Percentiles rank a stretch among this genome's conserved stretches.
These are phyloP conservation scores for Erinaceus europaeus DNA, from an alignment of 2,113 vertebrate genomes.

Conservation along the genomic window DNA sequence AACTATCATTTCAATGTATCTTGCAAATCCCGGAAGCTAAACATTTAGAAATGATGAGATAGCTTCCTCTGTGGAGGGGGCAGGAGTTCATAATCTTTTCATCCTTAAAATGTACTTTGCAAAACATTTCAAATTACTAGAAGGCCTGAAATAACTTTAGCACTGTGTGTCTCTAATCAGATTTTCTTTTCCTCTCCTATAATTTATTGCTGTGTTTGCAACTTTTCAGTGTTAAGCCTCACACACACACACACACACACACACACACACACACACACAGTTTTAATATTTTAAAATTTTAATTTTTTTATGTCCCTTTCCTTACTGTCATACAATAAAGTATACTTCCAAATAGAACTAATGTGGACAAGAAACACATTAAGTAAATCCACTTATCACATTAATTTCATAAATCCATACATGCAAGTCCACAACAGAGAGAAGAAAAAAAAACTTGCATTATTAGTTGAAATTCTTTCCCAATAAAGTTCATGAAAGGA, in stretches of 20 bases:
- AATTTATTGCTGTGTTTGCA: background rate
- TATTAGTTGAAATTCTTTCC: background rate
- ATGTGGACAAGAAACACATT: background rate
- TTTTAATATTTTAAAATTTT: no score
- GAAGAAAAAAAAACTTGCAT: background rate
- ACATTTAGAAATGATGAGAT: conserved; percentile 41
- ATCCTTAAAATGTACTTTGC: conserved; percentile 21
- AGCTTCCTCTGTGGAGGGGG: background rate
- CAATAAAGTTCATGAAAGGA: background rate
- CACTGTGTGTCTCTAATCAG: background rate
- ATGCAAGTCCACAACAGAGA: background rate
- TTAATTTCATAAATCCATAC: background rate
- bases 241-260: no score
- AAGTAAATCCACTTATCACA: background rate
- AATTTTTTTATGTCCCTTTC: no score
- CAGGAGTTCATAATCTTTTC: conserved; percentile 22
- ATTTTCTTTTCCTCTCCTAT: background rate
- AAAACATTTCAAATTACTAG: conserved; percentile 11
- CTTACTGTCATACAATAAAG: no score
- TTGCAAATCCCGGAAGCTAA: conserved; percentile 51
- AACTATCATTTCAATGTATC: conserved; percentile 63
- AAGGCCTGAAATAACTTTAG: background rate
- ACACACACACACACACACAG: no score
- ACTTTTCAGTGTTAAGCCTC: background rate
- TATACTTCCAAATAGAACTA: background rate